Conservation (phyloP, 1,140 invertebrate species). For the Saccostrea cuccullata region DNA sequence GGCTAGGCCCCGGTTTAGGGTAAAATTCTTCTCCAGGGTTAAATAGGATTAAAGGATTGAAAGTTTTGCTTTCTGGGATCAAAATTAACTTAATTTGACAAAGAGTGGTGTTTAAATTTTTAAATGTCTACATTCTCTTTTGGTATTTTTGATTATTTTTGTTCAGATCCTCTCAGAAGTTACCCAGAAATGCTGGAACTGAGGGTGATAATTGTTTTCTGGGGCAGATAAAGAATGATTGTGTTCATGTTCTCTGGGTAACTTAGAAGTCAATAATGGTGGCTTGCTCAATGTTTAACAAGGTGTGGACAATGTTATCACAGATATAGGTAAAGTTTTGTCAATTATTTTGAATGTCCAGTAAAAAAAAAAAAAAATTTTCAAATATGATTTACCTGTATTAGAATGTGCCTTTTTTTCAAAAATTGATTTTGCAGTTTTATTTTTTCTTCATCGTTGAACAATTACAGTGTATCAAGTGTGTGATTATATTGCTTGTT, state of each 20-base stretch:
- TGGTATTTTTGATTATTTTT: conserved; percentile 9
- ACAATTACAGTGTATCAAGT: no score
- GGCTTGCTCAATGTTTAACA: background rate
- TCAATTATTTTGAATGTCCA: background rate
- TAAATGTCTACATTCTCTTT: conserved; percentile 6
- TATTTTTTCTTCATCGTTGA: no score
- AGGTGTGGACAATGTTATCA: background rate
- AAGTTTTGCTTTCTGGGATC: conserved; percentile 18
- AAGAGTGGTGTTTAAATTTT: conserved; percentile 7
- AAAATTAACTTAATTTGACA: conserved; percentile 37
- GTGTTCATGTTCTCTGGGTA: background rate
- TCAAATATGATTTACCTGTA: no score
- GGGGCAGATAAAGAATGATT: background rate
- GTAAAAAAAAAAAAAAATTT: no score
- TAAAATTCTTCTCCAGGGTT: background rate
- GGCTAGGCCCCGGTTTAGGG: background rate
- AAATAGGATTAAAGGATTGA: conserved; percentile 29
- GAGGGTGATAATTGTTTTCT: background rate
- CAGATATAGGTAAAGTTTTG: background rate
- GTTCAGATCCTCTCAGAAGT: conserved; percentile 10
- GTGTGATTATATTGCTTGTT: no score
- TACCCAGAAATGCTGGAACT: background rate
- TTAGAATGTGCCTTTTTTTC: no score
- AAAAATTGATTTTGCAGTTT: no score
- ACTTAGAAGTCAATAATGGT: background rate